A percentile compares a stretch with the other conserved stretches of the same genome.
Conservation (phyloP, 2,113 vertebrate species). For the Microcebus jonahi region DNA sequence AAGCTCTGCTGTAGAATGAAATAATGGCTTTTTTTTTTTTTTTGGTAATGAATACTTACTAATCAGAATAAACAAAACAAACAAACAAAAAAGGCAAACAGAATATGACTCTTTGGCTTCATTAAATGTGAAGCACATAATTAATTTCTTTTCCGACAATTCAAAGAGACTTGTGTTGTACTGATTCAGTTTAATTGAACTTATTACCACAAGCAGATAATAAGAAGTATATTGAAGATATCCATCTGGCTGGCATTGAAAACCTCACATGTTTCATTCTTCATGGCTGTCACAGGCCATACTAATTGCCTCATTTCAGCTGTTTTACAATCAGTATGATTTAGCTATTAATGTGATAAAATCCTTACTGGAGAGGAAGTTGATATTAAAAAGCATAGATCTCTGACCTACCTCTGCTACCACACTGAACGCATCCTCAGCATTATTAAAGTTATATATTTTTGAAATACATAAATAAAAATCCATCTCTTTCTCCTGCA, state of each 20-base stretch:
- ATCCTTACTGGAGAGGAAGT: constrained; percentile 73
- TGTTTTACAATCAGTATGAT: constrained; percentile 82
- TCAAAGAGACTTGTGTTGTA: constrained; percentile 75
- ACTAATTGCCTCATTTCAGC: constrained; percentile 85
- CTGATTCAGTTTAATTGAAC: constrained; percentile 84
- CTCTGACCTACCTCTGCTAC: constrained; percentile 77
- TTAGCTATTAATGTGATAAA: constrained; percentile 83
- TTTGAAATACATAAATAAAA: constrained; percentile 71
- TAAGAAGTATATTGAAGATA: constrained; percentile 87
- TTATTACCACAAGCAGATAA: constrained; percentile 83
- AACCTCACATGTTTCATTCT: constrained; percentile 60
- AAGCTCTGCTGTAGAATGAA: background rate
- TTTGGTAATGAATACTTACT: constrained; percentile 69
- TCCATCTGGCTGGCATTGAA: constrained; percentile 84
- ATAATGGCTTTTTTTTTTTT: background rate
- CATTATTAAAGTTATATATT: constrained; percentile 78
- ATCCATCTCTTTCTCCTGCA: accelerated
- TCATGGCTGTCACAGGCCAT: constrained; percentile 78
- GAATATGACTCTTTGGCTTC: constrained; percentile 76
- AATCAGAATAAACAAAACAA: constrained; percentile 77
- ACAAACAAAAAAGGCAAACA: constrained; percentile 73
- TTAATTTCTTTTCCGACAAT: constrained; percentile 79
- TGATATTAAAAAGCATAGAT: constrained; percentile 88
- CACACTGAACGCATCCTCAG: constrained; percentile 44
- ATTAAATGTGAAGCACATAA: constrained; percentile 81